These are phyloP conservation scores for Poecilia picta DNA, from an alignment of 2,797 vertebrate species.

Conservation along the genomic window DNA sequence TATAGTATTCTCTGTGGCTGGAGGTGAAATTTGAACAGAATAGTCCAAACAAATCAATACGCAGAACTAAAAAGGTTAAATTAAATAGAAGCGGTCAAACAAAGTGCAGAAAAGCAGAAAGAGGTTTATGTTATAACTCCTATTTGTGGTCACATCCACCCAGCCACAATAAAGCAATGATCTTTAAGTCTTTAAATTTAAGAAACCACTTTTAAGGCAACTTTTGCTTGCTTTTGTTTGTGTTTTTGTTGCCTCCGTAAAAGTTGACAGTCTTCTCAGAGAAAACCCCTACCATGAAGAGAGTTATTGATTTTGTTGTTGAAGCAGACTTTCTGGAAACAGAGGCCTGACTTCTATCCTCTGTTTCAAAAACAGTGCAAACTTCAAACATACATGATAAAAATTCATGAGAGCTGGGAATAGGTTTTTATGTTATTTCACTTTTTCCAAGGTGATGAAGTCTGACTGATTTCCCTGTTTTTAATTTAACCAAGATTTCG, in stretches of 20 bases:
- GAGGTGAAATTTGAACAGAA: neutral
- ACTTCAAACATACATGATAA: neutral
- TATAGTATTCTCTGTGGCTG: neutral
- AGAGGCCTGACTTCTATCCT: neutral
- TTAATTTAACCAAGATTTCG: neutral
- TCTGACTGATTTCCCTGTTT: neutral
- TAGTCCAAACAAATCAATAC: conserved; percentile 3
- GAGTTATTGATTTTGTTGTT: neutral
- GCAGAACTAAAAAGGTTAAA: neutral
- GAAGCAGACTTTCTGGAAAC: neutral
- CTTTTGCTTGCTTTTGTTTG: neutral
- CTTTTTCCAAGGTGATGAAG: neutral
- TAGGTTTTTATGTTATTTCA: neutral
- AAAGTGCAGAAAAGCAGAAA: neutral
- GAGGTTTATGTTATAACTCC: conserved; percentile 1
- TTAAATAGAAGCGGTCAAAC: conserved; percentile 4
- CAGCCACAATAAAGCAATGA: neutral
- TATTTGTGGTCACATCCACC: neutral
- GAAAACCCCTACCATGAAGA: neutral
- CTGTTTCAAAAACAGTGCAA: neutral
- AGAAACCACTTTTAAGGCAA: neutral
- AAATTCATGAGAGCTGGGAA: neutral
- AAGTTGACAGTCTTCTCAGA: neutral
- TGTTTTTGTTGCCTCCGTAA: neutral
- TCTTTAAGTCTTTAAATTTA: neutral